Base-by-base conservation (phyloP, 1,140 invertebrate species). In the Macrotrachela quadricornifera region DNA sequence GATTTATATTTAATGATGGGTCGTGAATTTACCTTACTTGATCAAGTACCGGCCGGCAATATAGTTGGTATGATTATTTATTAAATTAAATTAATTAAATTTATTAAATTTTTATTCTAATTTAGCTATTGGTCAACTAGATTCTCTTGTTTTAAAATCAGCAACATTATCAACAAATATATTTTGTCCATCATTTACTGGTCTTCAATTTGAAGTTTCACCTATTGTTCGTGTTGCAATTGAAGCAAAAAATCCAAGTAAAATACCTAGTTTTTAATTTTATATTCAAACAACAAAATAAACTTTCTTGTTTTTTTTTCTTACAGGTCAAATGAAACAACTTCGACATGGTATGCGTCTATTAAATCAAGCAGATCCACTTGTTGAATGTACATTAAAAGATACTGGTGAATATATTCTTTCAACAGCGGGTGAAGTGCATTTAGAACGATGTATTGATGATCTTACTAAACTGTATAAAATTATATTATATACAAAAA, bases 401-500 rank as follows among this genome's bases (percentile, higher is more conserved):
- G 83, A 92, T 62, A 90, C 79, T 10, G 94, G 94, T 0, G 90
- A 99, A 67, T 80, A 92, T 64, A 83, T 97, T 1, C 72, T 99
- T n/a, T 77, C 85, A 6, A 94, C 91, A 0, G 82, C 90, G 10
- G 94, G 94, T 0, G 90, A 97, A 73, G 85, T 99, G 10, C 94
- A 99, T 73, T 72, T 99, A 39, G 83, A 95, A 64, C 79, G 87
- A 60, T 99, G 94, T 73, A 63, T 90, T 1, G 79, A 83, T 59
- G 85, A 91, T 72, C 72, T 96, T 11, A 65, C 62, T 57, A 69
- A 78, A 58, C 71, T 74, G 69, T 77, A 61, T 55, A 47, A 13
- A 15, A 42, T 4, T 14, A 2, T 42, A 42, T 42, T 15, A 3
- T 3, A 15, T 17, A n/a, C n/a, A n/a, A n/a, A n/a, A n/a, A 38